Percentiles rank a stretch among this genome's conserved stretches.
Evolutionary conservation across 92 coral and sea anemone species (phyloP).

Genomic region (Epizoanthus rinbou): DNA sequence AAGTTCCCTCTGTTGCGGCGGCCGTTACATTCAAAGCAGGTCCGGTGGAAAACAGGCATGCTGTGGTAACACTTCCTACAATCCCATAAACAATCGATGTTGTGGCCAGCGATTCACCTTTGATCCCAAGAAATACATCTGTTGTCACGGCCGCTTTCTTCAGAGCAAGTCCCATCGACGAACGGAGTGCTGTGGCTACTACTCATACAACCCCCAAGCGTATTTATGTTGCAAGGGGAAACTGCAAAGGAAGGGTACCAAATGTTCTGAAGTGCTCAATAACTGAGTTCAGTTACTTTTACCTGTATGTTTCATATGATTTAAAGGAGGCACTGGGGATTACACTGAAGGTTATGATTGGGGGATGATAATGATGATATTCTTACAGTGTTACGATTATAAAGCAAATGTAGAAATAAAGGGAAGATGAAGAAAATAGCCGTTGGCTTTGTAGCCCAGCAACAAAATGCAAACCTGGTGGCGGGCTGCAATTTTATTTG

Average conservation of each 20-base stretch:
- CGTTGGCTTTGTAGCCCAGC: too few relatives aligned
- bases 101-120: neutral
- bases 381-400: too few relatives aligned
- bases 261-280: too few relatives aligned
- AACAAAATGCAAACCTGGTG: too few relatives aligned
- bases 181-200: neutral
- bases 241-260: neutral
- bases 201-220: neutral
- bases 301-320: too few relatives aligned
- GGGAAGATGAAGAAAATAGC: too few relatives aligned
- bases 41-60: neutral
- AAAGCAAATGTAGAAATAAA: too few relatives aligned
- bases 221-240: conserved; percentile 3
- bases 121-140: neutral
- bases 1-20: conserved; percentile 6
- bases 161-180: neutral
- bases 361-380: too few relatives aligned
- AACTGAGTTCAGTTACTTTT: too few relatives aligned
- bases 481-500: too few relatives aligned
- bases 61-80: conserved; percentile 6
- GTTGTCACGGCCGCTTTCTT: neutral
- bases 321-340: too few relatives aligned
- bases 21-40: neutral
- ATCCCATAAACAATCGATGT: neutral
- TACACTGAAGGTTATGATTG: too few relatives aligned